Evolutionary conservation across 2,113 vertebrate species (phyloP).

Genomic region (Zingel zingel): DNA sequence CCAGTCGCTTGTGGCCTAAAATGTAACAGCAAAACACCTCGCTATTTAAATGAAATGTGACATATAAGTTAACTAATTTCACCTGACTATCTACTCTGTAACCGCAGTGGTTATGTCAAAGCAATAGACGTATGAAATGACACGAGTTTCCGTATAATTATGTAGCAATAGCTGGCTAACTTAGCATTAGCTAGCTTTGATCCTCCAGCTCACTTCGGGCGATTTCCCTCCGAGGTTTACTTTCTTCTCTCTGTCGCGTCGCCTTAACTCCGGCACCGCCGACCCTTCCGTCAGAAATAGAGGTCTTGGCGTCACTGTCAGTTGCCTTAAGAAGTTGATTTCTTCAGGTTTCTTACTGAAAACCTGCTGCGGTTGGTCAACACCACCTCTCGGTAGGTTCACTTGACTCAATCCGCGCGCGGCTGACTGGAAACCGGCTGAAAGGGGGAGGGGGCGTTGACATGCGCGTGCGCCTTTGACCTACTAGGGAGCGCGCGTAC

Average conservation of each 20-base stretch:
- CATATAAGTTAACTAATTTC: constrained; percentile 21
- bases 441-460: constrained; percentile 68
- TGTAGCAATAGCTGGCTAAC: constrained; percentile 62
- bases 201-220: constrained; percentile 73
- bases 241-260: constrained; percentile 59
- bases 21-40: constrained; percentile 42
- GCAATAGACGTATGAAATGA: constrained; percentile 37
- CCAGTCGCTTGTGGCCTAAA: constrained; percentile 73
- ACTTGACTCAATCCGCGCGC: constrained; percentile 83
- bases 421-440: constrained; percentile 75
- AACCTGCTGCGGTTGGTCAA: constrained; percentile 80
- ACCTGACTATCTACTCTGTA: constrained; percentile 21
- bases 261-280: constrained; percentile 55
- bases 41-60: constrained; percentile 31
- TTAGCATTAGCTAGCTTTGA: constrained; percentile 82
- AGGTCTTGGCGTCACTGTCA: constrained; percentile 68
- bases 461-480: constrained; percentile 63
- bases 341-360: constrained; percentile 74
- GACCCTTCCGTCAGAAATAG: constrained; percentile 46
- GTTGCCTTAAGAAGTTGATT: constrained; percentile 50
- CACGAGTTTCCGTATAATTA: constrained; percentile 68
- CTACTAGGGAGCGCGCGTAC: constrained; percentile 54
- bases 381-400: constrained; percentile 80
- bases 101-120: constrained; percentile 46
- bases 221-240: constrained; percentile 73